A percentile compares a stretch with the other conserved stretches of the same genome.
These are phyloP conservation scores for Eueremaeus valkanovi DNA, from an alignment of 2,888 invertebrate species.

Conservation along the genomic window DNA sequence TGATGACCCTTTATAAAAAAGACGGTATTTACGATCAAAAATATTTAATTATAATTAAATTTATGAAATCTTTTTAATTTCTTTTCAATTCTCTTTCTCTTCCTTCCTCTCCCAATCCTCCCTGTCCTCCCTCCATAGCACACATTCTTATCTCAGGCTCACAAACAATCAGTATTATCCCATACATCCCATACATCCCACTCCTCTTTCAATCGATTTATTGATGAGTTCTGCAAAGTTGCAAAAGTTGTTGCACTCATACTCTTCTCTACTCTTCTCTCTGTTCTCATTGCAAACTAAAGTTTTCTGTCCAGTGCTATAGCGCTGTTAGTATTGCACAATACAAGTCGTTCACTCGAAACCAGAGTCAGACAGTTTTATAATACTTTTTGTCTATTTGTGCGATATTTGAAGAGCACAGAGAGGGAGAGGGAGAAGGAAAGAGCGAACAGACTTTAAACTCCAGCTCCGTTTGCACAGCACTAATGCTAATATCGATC, in stretches of 20 bases:
- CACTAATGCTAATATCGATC: neutral
- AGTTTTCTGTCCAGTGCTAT: neutral
- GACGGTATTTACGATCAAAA: no score
- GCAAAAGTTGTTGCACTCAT: neutral
- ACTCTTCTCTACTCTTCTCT: neutral
- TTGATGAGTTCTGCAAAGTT: neutral
- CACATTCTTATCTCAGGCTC: neutral
- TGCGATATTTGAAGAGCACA: neutral
- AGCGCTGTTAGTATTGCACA: neutral
- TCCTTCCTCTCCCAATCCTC: neutral
- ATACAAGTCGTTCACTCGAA: neutral
- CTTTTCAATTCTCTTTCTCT: constrained; percentile 17
- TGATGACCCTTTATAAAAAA: no score
- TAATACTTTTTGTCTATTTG: neutral
- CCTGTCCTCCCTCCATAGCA: neutral
- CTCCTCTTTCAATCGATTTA: constrained; percentile 4
- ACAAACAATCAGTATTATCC: neutral
- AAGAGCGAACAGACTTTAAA: neutral
- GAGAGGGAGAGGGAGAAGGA: neutral
- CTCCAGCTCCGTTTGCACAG: neutral
- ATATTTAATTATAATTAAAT: constrained; percentile 19
- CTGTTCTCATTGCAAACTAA: neutral
- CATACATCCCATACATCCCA: neutral
- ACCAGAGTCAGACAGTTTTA: neutral
- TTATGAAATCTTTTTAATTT: constrained; percentile 8